These are phyloP conservation scores for Dendrocopos noguchii DNA, from an alignment of 2,113 vertebrate species.

Conservation along the genomic window DNA sequence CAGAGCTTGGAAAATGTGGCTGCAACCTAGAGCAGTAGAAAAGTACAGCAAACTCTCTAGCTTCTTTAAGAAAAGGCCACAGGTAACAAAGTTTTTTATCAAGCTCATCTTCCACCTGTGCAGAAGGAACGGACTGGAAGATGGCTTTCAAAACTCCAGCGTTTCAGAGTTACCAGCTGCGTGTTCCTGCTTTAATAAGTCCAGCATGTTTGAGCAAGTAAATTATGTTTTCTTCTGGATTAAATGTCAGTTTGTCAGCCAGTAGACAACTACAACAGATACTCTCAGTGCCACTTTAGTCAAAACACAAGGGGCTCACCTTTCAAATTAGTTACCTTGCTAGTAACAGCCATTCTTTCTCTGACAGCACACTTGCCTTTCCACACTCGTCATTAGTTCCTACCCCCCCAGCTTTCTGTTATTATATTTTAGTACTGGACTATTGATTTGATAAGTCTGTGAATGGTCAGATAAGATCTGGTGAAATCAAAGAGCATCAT, in stretches of 20 bases:
- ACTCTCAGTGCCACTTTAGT: conserved; percentile 43
- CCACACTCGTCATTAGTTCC: neutral
- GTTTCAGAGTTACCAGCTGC: conserved; percentile 46
- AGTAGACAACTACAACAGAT: conserved; percentile 63
- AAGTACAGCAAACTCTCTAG: neutral
- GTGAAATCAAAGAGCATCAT: conserved; percentile 18
- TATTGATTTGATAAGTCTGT: neutral
- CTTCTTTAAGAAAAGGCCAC: neutral
- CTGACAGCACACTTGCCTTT: neutral
- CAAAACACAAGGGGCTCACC: conserved; percentile 29
- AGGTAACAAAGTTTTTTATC: neutral
- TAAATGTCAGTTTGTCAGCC: conserved; percentile 48
- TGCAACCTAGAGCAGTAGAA: neutral
- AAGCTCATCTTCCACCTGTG: neutral
- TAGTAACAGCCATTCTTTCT: neutral
- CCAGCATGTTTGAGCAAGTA: conserved; percentile 75
- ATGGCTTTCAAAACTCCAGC: conserved; percentile 29
- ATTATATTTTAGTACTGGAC: neutral
- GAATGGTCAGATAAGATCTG: neutral
- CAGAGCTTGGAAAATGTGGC: conserved; percentile 17
- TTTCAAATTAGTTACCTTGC: conserved; percentile 13
- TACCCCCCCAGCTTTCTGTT: neutral
- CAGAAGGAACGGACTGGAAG: neutral
- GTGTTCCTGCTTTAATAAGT: conserved; percentile 44
- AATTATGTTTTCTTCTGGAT: conserved; percentile 49